Conservation (phyloP, 2,888 invertebrate species). For the Drosophila mayaguana region DNA sequence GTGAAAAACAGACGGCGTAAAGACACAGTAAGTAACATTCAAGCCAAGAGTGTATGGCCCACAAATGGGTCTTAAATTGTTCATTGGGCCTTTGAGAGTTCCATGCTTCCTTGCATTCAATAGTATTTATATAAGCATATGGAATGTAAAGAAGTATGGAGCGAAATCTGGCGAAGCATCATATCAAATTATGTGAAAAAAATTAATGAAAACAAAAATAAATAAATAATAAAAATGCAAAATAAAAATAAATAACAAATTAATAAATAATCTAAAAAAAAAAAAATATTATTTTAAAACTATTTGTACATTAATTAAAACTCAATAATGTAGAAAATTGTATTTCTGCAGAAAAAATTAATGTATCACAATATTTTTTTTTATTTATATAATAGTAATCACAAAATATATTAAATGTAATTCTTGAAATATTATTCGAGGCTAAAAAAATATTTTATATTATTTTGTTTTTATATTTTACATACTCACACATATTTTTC, state of each 20-base stretch:
- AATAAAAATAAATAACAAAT: too few relatives aligned
- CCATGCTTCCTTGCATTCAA: conserved; percentile 86
- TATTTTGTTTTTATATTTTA: not conserved
- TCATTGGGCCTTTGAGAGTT: conserved; percentile 83
- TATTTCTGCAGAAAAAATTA: too few relatives aligned
- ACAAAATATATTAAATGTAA: not conserved
- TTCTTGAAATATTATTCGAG: not conserved
- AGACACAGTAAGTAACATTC: conserved; percentile 27
- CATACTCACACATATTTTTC: not conserved
- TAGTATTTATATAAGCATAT: conserved; percentile 85
- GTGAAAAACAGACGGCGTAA: conserved; percentile 40
- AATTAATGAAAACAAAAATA: not conserved
- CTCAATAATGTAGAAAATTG: too few relatives aligned
- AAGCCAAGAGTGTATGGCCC: conserved; percentile 26
- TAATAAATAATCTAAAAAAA: too few relatives aligned
- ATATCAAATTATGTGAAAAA: not conserved
- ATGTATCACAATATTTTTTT: too few relatives aligned
- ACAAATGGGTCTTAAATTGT: conserved; percentile 36
- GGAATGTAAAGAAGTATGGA: conserved; percentile 86
- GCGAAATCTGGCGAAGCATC: conserved; percentile 84
- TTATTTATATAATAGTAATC: not conserved
- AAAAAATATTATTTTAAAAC: too few relatives aligned
- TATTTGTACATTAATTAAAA: too few relatives aligned
- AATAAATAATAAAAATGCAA: not conserved
- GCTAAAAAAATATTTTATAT: not conserved